phyloP scores from a whole-genome alignment of 2,797 vertebrate genomes.

The Sus cebifrons region DNA sequence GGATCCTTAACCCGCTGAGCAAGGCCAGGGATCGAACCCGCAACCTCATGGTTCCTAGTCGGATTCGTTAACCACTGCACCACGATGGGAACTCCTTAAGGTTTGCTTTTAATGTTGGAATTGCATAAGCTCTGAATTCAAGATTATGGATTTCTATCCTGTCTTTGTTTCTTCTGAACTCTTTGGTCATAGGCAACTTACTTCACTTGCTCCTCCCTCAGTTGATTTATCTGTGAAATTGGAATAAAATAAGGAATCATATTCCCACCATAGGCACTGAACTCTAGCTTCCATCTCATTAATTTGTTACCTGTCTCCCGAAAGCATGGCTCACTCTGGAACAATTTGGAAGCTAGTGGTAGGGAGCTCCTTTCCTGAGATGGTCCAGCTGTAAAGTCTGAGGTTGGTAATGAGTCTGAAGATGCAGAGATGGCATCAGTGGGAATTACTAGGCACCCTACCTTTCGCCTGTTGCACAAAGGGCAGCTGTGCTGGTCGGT shows the following conservation, averaged over 20 bases:
- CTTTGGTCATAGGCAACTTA: background rate
- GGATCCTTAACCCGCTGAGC: too few relatives aligned
- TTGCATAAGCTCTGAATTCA: background rate
- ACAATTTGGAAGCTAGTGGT: background rate
- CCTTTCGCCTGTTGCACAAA: background rate
- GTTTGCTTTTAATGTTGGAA: conserved; percentile 4
- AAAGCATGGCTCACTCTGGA: background rate
- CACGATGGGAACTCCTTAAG: too few relatives aligned
- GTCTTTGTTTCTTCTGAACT: background rate
- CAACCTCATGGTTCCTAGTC: too few relatives aligned
- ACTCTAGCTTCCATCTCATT: background rate
- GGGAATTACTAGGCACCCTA: background rate
- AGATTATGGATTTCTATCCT: background rate
- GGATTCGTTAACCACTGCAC: too few relatives aligned
- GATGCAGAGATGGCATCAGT: background rate
- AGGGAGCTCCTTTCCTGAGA: background rate
- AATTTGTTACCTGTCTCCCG: background rate
- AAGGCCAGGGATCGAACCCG: too few relatives aligned
- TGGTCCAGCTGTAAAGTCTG: background rate
- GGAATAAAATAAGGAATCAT: background rate
- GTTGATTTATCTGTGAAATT: background rate
- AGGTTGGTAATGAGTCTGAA: background rate
- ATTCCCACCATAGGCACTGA: background rate
- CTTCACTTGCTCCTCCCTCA: background rate
- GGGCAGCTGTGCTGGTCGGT: background rate